Base-by-base conservation (phyloP, 2,113 vertebrate genomes). In the Thymallus thymallus region DNA sequence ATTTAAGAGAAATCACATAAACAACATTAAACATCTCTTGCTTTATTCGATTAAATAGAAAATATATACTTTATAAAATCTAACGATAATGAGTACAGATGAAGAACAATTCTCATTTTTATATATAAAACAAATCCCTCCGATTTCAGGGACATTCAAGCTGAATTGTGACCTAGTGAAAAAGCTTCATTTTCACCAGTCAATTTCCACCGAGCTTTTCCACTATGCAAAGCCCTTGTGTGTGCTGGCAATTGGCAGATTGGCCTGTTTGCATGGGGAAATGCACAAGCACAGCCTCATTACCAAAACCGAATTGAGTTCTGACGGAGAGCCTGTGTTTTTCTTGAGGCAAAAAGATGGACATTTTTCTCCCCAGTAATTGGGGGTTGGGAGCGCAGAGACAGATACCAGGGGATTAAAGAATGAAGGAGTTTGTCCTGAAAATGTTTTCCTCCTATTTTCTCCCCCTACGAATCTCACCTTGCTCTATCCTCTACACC, bases 251-350 rank as follows among this genome's bases (percentile, higher is more conserved):
- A 81, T 81, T 88, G 87, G n/a, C 88, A 92, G 88, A 92, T 92
- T 91, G 90, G 90, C 74, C 87, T 89, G 89, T 92, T 90, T 92
- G 90, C 88, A 90, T 79, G 84, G 88, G 91, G 88, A 93, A 91
- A 91, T 88, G 88, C 87, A 80, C 81, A 87, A 89, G 88, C 87
- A 80, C 81, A 87, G 90, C 88, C 89, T 93, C 91, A 94, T 93
- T 93, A 92, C 90, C 88, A 86, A 87, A 51, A 81, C 85, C 89
- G 92, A 92, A 92, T 91, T 91, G 91, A 92, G 90, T 92, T 92
- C 84, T 91, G 88, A 90, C 90, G 84, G 91, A 85, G 89, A 90
- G 89, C 86, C 87, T 88, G 87, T 90, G 82, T 91, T 86, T 92
- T 92, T 87, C 87, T 79, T 79, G 80, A 86, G 84, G 77, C 74